phyloP scores from a whole-genome alignment of 2,113 vertebrate species.

The Rhea americana region DNA sequence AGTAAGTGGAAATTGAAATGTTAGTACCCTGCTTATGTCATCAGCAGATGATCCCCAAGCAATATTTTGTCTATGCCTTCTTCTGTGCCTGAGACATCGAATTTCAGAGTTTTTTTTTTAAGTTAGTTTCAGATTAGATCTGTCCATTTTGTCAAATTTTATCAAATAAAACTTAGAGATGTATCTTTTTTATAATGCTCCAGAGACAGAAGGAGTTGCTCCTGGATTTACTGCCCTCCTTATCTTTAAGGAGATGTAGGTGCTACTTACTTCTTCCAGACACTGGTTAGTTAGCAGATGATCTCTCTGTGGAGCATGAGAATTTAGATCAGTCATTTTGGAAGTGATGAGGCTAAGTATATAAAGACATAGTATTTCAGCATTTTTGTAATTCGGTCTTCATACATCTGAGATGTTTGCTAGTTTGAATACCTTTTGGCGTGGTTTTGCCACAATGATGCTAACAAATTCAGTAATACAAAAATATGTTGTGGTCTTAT shows the following conservation, averaged over 20 bases:
- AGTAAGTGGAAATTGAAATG: no score
- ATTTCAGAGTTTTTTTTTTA: background rate
- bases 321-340: background rate
- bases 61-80: background rate
- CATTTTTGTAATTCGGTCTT: background rate
- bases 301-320: background rate
- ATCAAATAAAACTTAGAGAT: background rate
- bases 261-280: background rate
- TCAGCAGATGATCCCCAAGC: background rate
- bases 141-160: background rate
- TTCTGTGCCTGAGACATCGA: background rate
- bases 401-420: background rate
- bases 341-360: background rate
- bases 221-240: background rate
- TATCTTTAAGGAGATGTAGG: background rate
- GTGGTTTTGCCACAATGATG: background rate
- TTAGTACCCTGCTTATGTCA: fast-evolving
- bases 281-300: background rate
- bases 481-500: background rate
- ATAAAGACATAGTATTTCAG: background rate
- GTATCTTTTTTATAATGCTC: background rate
- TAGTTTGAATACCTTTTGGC: background rate
- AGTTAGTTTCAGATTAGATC: background rate
- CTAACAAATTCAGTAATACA: background rate
- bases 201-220: background rate